Evolutionary conservation across 2,888 invertebrate genomes (phyloP).

Genomic region (Amblyjoppa fuscipennis): DNA sequence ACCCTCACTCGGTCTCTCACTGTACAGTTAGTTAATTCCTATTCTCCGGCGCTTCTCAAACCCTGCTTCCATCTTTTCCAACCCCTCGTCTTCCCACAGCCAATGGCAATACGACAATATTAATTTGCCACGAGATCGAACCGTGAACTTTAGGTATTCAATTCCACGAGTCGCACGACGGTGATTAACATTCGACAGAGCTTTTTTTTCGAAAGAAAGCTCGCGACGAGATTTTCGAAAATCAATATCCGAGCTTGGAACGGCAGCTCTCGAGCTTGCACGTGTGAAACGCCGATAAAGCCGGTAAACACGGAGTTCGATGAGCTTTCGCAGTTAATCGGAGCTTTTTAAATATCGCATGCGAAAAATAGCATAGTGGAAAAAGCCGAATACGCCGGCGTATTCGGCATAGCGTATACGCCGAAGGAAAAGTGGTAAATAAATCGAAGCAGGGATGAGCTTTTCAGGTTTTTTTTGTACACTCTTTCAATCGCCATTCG

Average conservation of each 20-base stretch:
- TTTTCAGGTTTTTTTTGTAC: too few relatives aligned
- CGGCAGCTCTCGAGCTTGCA: too few relatives aligned
- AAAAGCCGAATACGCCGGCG: too few relatives aligned
- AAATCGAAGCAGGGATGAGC: too few relatives aligned
- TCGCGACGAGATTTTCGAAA: not conserved
- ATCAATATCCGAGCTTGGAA: not conserved
- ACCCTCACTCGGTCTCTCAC: not conserved
- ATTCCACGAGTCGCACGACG: not conserved
- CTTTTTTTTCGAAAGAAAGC: not conserved
- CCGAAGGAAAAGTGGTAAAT: too few relatives aligned
- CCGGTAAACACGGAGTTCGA: too few relatives aligned
- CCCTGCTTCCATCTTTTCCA: not conserved
- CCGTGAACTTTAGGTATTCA: not conserved
- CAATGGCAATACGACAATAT: not conserved
- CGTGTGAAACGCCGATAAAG: too few relatives aligned
- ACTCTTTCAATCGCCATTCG: too few relatives aligned
- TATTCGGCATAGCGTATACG: too few relatives aligned
- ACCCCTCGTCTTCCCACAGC: not conserved
- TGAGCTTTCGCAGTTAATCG: too few relatives aligned
- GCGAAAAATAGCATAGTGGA: too few relatives aligned
- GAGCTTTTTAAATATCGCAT: too few relatives aligned
- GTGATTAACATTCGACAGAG: conserved; percentile 1
- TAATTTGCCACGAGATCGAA: conserved; percentile 19
- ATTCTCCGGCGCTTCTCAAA: conserved; percentile 13
- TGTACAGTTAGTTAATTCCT: not conserved